phyloP scores from a whole-genome alignment of 2,113 vertebrate species.

The Bostrychus sinensis region DNA sequence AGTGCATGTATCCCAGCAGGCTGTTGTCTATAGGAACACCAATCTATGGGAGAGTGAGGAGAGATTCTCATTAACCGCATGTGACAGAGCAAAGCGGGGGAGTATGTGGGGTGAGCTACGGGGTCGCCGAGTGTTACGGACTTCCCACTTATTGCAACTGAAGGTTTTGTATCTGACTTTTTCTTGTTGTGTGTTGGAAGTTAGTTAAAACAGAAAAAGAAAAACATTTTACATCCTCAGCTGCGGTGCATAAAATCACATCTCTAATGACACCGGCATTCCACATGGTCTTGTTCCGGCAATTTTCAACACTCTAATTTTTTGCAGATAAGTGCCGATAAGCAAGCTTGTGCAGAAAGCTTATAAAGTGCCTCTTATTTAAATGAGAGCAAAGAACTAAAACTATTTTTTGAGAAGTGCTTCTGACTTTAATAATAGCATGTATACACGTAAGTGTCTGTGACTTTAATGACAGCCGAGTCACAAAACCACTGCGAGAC shows the following conservation, averaged over 20 bases:
- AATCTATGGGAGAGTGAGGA: constrained; percentile 37
- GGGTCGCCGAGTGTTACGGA: constrained; percentile 59
- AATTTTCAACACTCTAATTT: constrained; percentile 24
- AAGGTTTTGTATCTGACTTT: constrained; percentile 33
- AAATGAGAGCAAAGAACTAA: constrained; percentile 47
- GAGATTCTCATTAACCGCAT: constrained; percentile 70
- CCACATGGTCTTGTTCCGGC: constrained; percentile 20
- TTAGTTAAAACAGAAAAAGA: constrained; percentile 14
- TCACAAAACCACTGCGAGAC: constrained; percentile 36
- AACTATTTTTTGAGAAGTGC: constrained; percentile 32
- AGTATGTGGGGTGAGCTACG: constrained; percentile 56
- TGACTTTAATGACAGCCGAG: constrained; percentile 42
- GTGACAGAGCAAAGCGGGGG: constrained; percentile 70
- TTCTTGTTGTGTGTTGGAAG: constrained; percentile 15
- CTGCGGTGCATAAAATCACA: constrained; percentile 11
- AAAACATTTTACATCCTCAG: background rate
- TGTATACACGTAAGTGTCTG: constrained; percentile 33
- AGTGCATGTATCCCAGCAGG: constrained; percentile 67
- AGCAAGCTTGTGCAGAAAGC: constrained; percentile 39
- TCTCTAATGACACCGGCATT: constrained; percentile 16
- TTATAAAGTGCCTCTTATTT: constrained; percentile 47
- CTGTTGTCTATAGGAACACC: constrained; percentile 58
- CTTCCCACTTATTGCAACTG: constrained; percentile 48
- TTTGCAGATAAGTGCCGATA: constrained; percentile 48
- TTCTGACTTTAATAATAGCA: constrained; percentile 30